phyloP scores from a whole-genome alignment of 2,797 vertebrate genomes.

The Pelodytes ibericus region DNA sequence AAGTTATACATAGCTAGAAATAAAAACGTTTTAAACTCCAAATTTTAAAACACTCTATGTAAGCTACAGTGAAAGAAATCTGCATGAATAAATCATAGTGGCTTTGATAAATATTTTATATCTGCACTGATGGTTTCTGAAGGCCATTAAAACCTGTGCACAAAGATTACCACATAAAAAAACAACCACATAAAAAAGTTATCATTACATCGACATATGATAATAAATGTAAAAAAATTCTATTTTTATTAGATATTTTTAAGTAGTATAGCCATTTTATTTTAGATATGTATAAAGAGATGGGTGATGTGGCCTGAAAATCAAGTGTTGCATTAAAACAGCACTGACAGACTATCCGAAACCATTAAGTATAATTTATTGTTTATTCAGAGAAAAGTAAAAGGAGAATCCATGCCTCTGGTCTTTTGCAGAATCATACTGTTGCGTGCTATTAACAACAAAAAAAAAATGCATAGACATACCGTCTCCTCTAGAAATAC shows the following conservation, averaged over 20 bases:
- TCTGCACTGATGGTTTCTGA: conserved; percentile 18
- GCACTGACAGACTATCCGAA: conserved; percentile 4
- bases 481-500: no score
- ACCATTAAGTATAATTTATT: conserved; percentile 21
- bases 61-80: conserved; percentile 10
- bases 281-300: neutral
- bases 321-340: conserved; percentile 2
- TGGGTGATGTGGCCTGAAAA: neutral
- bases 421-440: neutral
- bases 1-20: no score
- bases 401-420: neutral
- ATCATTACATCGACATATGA: neutral
- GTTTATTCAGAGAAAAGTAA: neutral
- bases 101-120: conserved; percentile 41
- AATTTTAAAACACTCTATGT: no score
- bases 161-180: no score
- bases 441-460: neutral
- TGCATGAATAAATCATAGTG: conserved; percentile 44
- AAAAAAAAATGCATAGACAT: neutral
- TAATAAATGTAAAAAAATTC: no score
- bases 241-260: neutral
- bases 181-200: neutral
- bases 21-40: no score
- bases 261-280: neutral
- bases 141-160: conserved; percentile 6